Evolutionary conservation across 2,888 invertebrate species (phyloP), one percentile per base, ranked within the genome.

Genomic region (Rhabditoides inermis): DNA sequence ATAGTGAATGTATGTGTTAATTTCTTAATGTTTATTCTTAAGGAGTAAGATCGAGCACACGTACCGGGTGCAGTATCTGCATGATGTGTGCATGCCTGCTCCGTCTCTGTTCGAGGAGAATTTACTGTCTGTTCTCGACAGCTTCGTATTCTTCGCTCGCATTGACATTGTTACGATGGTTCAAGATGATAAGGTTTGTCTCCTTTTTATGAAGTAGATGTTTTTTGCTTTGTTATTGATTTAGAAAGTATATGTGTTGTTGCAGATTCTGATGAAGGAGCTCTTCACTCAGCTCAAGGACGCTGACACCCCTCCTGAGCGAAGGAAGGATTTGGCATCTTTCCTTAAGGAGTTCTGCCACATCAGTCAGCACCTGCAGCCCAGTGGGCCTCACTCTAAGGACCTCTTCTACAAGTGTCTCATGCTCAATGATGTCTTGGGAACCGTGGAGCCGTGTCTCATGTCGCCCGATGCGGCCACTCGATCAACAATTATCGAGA

Each of bases 81-180:
- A 83, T 70, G 98, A 99, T 81, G 92, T 95, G 72, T 95, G 98
- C 73, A 82, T 99, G 77, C 98, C 98, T 25, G 90, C 95, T 45
- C 95, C 98, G 12, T 92, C 92, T 68, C 89, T 99, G 72, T 98
- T 95, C 80, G 99, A 99, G 78, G 99, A 99, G 79, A 98, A 95
- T 79, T 86, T 95, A 85, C 84, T 98, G 64, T 92, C 91, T 75
- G 90, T 92, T 57, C 82, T 99, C 75, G 90, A 88, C 78, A 94
- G 92, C 83, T 95, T 95, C 83, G 90, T 99, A 81, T 98, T 92
- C 83, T 98, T 98, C 82, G 95, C 94, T 82, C 95, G 99, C 82
- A 90, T 94, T 77, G 95, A 98, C 83, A 99, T 98, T 81, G 94
- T 98, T 69, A 90, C 88, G 69, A 84, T 91, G 77, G 88, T 98